Conservation (phyloP, 2,113 vertebrate species). For the Varanus salvator region DNA sequence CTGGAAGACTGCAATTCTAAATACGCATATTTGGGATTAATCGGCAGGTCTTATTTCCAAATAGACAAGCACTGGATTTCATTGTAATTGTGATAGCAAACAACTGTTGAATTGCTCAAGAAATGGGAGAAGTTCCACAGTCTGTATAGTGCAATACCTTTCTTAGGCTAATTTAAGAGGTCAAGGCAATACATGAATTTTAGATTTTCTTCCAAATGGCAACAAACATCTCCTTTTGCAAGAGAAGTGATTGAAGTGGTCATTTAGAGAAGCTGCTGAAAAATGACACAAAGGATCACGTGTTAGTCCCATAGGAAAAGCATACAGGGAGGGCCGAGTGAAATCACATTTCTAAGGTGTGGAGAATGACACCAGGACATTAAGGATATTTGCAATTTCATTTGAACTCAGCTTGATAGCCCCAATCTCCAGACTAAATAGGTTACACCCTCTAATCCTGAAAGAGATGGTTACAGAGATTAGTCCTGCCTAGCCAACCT, state of each 20-base stretch:
- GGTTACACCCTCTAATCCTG: slow-evolving; percentile 29
- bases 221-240: too few species aligned
- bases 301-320: neutral
- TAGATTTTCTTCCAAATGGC: too few species aligned
- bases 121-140: neutral
- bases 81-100: neutral
- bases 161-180: too few species aligned
- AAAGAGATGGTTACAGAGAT: slow-evolving; percentile 28
- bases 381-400: slow-evolving; percentile 28
- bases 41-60: neutral
- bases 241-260: neutral
- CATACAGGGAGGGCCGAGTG: neutral
- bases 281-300: neutral
- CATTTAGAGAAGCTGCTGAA: neutral
- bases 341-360: slow-evolving; percentile 4
- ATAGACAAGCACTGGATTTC: neutral
- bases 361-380: neutral
- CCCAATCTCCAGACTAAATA: slow-evolving; percentile 19
- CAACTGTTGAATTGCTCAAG: neutral
- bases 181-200: too few species aligned
- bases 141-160: too few species aligned
- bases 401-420: slow-evolving; percentile 18
- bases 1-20: neutral
- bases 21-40: neutral
- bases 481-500: slow-evolving; percentile 3